Base-by-base conservation (phyloP, 2,113 vertebrate species). In the Xerus inauris region DNA sequence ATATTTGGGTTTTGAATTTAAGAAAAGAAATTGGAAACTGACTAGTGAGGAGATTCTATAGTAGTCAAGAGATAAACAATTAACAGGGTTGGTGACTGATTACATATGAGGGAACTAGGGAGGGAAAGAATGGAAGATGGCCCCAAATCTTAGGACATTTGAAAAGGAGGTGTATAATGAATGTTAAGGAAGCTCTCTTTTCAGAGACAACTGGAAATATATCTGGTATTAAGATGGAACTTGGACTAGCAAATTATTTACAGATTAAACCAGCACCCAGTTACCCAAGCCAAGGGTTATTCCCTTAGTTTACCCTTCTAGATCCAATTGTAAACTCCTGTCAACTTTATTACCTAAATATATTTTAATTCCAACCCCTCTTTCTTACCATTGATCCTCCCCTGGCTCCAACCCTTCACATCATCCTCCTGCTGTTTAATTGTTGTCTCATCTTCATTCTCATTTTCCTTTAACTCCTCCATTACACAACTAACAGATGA, bases 381-480 rank as follows among this genome's bases (percentile, higher is more conserved):
- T 67, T 5, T 67, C 0, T 79, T 64, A 79, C 17, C 16, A 19
- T 22, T 92, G 45, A 81, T 38, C 35, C 38, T 89, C 49, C 62
- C 40, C 30, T 79, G 59, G 51, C 45, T 49, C 57, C 67, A 6
- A 32, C 22, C 38, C 13, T 62, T 92, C 22, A 62, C 5, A 20
- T 88, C 77, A 71, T 83, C 51, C 24, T n/a, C 69, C 71, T 57
- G 38, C 30, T 77, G 62, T 47, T 40, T 26, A 51, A 32, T 79
- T 77, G 40, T 92, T 89, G 88, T 85, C 84, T 92, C 85, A 80
- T 85, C 32, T 85, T 92, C 22, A 51, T 65, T 85, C 40, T 64
- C 65, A 62, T 92, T 94, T 92, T 81, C n/a, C 6, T 35, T 35
- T 62, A 69, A 75, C 73, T 82, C 49, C 47, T 82, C 11, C 69